Base-by-base conservation (phyloP, 2,797 vertebrate genomes). In the Lepus townsendii region DNA sequence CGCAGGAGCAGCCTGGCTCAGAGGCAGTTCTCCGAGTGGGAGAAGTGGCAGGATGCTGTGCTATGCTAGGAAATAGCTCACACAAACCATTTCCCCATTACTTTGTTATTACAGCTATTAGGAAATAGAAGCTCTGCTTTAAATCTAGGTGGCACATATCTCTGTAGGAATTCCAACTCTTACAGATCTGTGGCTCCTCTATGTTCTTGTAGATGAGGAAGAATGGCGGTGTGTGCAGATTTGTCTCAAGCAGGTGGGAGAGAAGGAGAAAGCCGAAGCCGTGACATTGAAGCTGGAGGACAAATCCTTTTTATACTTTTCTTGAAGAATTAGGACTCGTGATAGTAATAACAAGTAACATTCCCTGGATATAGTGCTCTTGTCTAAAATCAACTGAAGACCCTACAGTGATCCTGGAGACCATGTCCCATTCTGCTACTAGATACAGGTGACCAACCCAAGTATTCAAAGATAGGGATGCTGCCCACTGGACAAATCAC, bases 81-180 rank as follows among this genome's bases (percentile, higher is more conserved):
- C 62, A 52, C 54, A 95, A 90, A 94, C 83, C 73, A 88, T 93
- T 83, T 83, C 1, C 0, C 38, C 83, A 69, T 89, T 84, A 92
- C 88, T 94, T 92, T 93, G 88, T 83, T 91, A 93, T 93, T 92
- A 89, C 1, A 68, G 86, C 68, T 91, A 93, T 94, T 95, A 91
- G 88, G 60, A 82, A 93, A 92, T 63, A 94, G 88, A 90, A 71
- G 38, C 42, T 22, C 2, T n/a, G 69, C 75, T 96, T 96, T 93
- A 84, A 66, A 89, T 91, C 77, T 95, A 88, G 77, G 82, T 76
- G 91, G 73, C 90, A 72, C 20, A 42, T 27, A 42, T 93, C 88
- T 76, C 71, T 63, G 83, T 7, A 89, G 92, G 57, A 88, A 94
- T 92, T 62, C 57, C 14, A 80, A 2, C 20, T 94, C 54, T 20